Evolutionary conservation across 2,797 vertebrate genomes (phyloP).

Genomic region (Acrossocheilus fasciatus): DNA sequence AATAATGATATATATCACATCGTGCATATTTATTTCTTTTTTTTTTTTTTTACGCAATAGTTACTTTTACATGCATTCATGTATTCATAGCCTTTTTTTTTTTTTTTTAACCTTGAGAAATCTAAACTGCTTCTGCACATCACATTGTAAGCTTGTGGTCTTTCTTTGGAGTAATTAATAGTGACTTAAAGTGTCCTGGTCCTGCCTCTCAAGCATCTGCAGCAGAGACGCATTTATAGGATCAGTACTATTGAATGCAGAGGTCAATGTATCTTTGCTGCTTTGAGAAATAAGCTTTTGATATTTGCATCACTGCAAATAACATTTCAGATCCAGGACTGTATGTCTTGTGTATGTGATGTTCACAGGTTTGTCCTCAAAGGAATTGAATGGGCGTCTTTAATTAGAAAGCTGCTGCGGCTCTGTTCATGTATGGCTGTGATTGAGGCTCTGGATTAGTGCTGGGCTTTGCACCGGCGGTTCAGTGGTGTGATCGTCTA

Average conservation of each 20-base stretch:
- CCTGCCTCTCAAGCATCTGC: background rate
- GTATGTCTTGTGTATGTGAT: background rate
- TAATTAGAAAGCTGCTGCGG: slow-evolving; percentile 29
- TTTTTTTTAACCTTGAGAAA: background rate
- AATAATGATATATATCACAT: background rate
- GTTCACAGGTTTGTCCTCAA: slow-evolving; percentile 22
- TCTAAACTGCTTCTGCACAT: background rate
- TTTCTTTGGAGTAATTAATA: background rate
- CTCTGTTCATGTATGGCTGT: slow-evolving; percentile 22
- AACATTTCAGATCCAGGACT: background rate
- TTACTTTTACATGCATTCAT: background rate
- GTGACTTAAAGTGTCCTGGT: background rate
- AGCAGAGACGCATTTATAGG: background rate
- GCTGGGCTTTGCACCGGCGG: slow-evolving; percentile 22
- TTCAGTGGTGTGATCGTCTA: slow-evolving; percentile 45
- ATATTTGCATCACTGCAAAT: background rate
- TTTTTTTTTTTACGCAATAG: background rate
- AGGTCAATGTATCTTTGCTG: background rate
- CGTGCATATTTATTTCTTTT: background rate
- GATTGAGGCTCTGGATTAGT: slow-evolving; percentile 54
- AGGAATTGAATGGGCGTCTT: slow-evolving; percentile 20
- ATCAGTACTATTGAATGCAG: background rate
- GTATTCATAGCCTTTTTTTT: background rate
- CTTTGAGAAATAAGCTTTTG: background rate
- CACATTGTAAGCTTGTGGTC: background rate